These are phyloP conservation scores for Astyanax mexicanus DNA, from an alignment of 2,797 vertebrate species.

Conservation along the genomic window DNA sequence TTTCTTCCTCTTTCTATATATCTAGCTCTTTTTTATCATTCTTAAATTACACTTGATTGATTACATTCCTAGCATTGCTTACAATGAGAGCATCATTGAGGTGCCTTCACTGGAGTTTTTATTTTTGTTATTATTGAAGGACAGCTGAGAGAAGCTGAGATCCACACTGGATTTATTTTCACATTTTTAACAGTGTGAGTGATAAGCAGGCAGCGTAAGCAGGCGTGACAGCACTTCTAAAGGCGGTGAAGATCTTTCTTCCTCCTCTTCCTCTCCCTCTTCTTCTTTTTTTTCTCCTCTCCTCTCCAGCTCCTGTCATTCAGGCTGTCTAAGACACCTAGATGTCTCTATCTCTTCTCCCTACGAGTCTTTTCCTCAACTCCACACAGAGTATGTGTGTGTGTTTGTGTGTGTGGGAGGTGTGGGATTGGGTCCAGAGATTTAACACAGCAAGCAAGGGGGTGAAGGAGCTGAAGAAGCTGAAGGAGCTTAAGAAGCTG, in stretches of 20 bases:
- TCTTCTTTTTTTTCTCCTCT: background rate
- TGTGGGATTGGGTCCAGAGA: background rate
- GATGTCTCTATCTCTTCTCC: slow-evolving; percentile 10
- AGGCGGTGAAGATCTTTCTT: background rate
- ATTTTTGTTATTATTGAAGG: too few species aligned
- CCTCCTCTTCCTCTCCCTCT: background rate
- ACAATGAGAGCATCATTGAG: background rate
- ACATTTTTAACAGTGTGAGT: too few species aligned
- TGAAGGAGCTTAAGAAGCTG: background rate
- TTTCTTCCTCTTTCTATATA: background rate
- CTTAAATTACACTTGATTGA: background rate
- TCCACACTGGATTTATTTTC: too few species aligned
- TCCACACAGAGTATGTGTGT: too few species aligned
- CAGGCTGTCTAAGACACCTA: background rate
- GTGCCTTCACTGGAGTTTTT: background rate
- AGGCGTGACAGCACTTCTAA: background rate
- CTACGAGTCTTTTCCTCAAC: background rate
- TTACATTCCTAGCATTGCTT: background rate
- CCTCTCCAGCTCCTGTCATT: background rate
- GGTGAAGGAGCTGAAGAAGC: too few species aligned
- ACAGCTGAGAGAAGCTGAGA: background rate
- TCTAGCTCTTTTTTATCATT: background rate
- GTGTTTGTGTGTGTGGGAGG: too few species aligned
- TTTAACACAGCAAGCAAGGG: background rate
- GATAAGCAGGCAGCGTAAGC: background rate